Evolutionary conservation across 2,888 invertebrate species (phyloP).

Genomic region (Gonocerus acuteangulatus): DNA sequence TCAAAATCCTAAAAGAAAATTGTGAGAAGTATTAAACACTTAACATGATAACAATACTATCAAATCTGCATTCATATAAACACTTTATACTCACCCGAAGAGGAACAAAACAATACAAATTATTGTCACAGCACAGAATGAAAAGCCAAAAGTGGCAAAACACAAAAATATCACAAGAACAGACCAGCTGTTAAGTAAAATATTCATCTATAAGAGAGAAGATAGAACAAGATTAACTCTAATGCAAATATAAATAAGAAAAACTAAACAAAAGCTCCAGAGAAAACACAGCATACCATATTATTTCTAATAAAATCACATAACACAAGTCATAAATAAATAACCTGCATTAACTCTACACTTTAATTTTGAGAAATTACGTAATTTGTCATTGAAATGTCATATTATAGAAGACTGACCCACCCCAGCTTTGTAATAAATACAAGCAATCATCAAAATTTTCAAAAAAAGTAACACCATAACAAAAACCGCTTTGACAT

Average conservation of each 20-base stretch:
- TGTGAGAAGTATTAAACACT: background rate
- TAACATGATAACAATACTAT: no score
- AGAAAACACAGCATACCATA: no score
- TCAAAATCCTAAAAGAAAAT: conserved; percentile 24
- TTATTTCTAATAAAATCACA: background rate
- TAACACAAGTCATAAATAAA: background rate
- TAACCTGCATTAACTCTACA: background rate
- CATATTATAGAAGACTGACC: conserved; percentile 5
- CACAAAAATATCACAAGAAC: conserved; percentile 33
- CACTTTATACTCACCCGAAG: conserved; percentile 25
- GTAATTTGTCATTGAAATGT: conserved; percentile 21
- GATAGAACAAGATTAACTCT: no score
- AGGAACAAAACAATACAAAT: conserved; percentile 27
- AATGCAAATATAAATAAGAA: background rate
- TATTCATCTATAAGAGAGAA: conserved; percentile 21
- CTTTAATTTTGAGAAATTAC: conserved; percentile 7
- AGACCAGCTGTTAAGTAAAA: conserved; percentile 31
- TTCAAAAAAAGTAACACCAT: conserved; percentile 15
- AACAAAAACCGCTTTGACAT: conserved; percentile 13
- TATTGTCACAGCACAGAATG: conserved; percentile 29
- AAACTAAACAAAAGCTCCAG: background rate
- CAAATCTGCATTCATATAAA: background rate
- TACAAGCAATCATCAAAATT: background rate
- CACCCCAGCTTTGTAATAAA: conserved; percentile 1
- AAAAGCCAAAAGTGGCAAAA: conserved; percentile 35